Base-by-base conservation (phyloP, 1,140 invertebrate genomes). In the Drosophila bocqueti region DNA sequence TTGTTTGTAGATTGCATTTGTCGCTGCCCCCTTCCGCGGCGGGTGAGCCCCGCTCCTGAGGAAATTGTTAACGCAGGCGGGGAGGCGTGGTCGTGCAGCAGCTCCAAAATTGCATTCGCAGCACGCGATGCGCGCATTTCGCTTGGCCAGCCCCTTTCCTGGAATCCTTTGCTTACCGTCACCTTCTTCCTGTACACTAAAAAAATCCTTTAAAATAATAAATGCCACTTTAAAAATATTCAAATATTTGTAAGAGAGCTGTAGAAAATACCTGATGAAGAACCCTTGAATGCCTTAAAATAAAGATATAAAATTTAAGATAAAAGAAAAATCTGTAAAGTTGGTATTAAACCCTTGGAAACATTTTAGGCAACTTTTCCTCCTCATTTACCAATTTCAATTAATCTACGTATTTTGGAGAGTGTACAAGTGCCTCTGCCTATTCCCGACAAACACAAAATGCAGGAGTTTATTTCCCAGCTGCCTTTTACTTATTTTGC, bases 1-100 rank as follows among this genome's bases (percentile, higher is more conserved):
- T 91, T 91, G 89, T 91, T 91, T 91, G 89, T 91, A 85, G 81
- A 87, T 91, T 91, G 89, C 89, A 90, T 90, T 90, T 90, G 86
- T 76, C 85, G 85, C 78, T 49, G 45, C 62, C 18, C 21, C 1
- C 40, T 15, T 8, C 34, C 3, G 2, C 4, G 11, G 11, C 18
- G 21, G 4, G 4, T 16, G 16, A 45, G 42, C 34, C 16, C 6
- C 9, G 4, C 26, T 29, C 21, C 49, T 18, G 21, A 24, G 34
- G 4, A 83, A 78, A 63, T 77, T 68, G 75, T 68, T 77, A 77
- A 68, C 43, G 57, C 55, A 31, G 74, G 29, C 52, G 38, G 55
- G 29, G 9, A 24, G 40, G 75, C 62, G 62, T 60, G 74, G 73
- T 31, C 46, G 47, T 52, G 67, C 76, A 79, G 66, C 60, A 79